phyloP scores from a whole-genome alignment of 2,113 vertebrate species.

The Catharus minimus region DNA sequence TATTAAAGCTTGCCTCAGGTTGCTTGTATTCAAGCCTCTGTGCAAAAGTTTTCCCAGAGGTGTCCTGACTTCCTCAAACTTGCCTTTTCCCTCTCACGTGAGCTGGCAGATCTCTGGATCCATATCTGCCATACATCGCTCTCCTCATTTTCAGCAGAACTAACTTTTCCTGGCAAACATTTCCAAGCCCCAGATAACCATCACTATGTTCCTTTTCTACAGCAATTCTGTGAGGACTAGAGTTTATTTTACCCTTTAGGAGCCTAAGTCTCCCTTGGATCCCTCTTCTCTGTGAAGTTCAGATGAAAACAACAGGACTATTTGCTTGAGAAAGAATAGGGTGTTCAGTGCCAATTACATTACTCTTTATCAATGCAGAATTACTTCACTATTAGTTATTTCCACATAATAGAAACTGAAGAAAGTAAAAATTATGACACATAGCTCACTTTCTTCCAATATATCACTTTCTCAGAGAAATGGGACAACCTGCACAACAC shows the following conservation, averaged over 20 bases:
- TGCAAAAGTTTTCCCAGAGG: not conserved
- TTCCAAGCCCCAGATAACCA: not conserved
- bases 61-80: not conserved
- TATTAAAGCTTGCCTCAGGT: not conserved
- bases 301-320: not conserved
- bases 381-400: not conserved
- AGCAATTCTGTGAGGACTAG: not conserved
- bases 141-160: not conserved
- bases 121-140: not conserved
- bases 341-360: not conserved
- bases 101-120: not conserved
- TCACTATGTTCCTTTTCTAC: not conserved
- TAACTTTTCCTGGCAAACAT: not conserved
- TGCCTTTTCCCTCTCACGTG: not conserved
- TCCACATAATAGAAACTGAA: not conserved
- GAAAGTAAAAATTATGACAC: conserved; percentile 18
- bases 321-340: not conserved
- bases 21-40: not conserved
- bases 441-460: not conserved
- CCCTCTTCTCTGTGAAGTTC: not conserved
- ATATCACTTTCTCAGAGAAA: not conserved
- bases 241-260: not conserved
- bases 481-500: not conserved
- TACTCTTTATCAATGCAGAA: not conserved
- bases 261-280: not conserved